Conservation (phyloP, 2,797 vertebrate genomes). For the Chelidonichthys spinosus region DNA sequence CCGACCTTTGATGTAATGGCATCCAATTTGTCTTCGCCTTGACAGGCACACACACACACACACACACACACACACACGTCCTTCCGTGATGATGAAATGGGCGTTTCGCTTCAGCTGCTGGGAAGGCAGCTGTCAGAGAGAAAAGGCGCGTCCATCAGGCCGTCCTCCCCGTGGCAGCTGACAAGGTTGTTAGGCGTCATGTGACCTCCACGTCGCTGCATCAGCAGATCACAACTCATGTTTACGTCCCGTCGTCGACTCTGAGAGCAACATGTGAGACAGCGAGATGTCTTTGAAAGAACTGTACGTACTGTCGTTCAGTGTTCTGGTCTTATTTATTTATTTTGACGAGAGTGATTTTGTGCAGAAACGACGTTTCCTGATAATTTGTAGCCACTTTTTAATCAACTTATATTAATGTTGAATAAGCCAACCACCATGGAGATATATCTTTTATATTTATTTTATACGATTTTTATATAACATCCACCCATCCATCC, state of each 20-base stretch:
- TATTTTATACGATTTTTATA: too few relatives aligned
- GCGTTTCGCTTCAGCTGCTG: constrained; percentile 42
- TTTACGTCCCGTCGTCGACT: constrained; percentile 32
- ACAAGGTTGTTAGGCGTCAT: constrained; percentile 68
- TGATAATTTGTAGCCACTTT: too few relatives aligned
- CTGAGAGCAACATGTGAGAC: constrained; percentile 8
- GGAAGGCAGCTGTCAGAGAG: constrained; percentile 62
- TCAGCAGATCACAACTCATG: constrained; percentile 55
- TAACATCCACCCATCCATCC: too few relatives aligned
- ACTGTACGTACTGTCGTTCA: neutral
- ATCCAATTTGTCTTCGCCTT: constrained; percentile 37
- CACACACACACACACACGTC: constrained; percentile 1
- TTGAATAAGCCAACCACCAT: too few relatives aligned
- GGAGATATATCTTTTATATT: too few relatives aligned
- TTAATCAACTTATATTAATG: too few relatives aligned
- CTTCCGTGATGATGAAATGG: constrained; percentile 24
- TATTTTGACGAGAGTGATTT: too few relatives aligned
- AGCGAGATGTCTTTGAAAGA: neutral
- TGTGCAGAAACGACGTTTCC: too few relatives aligned
- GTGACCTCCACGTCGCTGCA: constrained; percentile 36
- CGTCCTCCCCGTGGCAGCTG: constrained; percentile 40
- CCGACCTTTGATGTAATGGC: constrained; percentile 41
- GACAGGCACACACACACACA: constrained; percentile 39
- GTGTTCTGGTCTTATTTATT: neutral
- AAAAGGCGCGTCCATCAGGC: constrained; percentile 59